phyloP scores from a whole-genome alignment of 2,113 vertebrate genomes.

The Camelus bactrianus region DNA sequence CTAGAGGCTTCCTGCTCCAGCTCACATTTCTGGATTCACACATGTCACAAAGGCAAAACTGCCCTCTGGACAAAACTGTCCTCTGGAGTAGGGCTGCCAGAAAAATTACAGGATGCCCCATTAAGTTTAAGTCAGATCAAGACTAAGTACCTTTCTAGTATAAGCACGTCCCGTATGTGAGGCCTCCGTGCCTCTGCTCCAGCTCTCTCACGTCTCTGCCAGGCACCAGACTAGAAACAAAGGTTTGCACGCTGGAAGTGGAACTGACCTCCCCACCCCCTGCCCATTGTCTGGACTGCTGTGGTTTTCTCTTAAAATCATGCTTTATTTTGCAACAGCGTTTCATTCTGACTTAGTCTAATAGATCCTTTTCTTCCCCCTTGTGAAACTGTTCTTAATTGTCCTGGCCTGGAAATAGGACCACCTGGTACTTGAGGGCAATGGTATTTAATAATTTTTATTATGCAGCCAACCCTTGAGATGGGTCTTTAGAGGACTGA shows the following conservation, averaged over 20 bases:
- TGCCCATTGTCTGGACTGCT: not conserved
- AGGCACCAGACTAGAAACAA: not conserved
- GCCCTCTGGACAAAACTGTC: not conserved
- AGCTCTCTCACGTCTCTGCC: not conserved
- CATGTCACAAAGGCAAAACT: not conserved
- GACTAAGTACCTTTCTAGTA: not conserved
- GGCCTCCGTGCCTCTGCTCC: not conserved
- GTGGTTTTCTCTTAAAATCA: constrained; percentile 25
- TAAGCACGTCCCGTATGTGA: not conserved
- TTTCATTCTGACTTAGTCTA: constrained; percentile 22
- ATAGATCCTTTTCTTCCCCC: not conserved
- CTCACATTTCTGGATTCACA: not conserved
- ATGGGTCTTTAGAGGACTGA: not conserved
- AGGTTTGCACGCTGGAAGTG: not conserved
- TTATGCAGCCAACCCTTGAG: not conserved
- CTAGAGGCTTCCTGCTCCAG: not conserved
- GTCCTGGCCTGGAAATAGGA: not conserved
- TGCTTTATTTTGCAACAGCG: not conserved
- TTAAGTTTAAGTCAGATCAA: not conserved
- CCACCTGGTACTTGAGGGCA: not conserved
- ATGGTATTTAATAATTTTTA: not conserved
- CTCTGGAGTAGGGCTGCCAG: not conserved
- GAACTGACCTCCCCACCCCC: not conserved
- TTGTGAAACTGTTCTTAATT: not conserved
- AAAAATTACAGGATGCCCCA: not conserved